Evolutionary conservation across 1,140 invertebrate species (phyloP).

Genomic region (Stegodyphus dumicola): DNA sequence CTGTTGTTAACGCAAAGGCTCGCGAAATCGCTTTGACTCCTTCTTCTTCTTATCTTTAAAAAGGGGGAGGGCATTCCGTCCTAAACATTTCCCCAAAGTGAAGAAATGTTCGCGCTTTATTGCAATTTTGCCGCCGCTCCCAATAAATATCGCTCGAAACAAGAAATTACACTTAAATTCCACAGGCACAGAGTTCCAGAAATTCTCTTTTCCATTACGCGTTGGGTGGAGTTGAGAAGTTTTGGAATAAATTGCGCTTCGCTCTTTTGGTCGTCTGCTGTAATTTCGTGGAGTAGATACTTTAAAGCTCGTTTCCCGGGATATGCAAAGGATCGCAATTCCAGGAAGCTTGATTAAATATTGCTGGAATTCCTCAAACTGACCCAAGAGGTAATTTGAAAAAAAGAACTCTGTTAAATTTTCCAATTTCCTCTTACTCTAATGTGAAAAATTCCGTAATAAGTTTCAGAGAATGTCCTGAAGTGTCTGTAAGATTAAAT

Average conservation of each 20-base stretch:
- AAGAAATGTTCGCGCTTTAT: constrained; percentile 58
- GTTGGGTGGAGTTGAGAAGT: constrained; percentile 54
- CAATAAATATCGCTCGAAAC: constrained; percentile 59
- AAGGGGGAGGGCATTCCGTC: constrained; percentile 40
- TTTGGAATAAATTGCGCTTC: constrained; percentile 53
- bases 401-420: background rate
- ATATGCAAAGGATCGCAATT: constrained; percentile 55
- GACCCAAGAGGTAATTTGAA: constrained; percentile 13
- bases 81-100: constrained; percentile 53
- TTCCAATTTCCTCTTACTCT: background rate
- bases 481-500: too few relatives aligned
- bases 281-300: constrained; percentile 50
- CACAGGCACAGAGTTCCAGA: constrained; percentile 49
- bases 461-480: too few relatives aligned
- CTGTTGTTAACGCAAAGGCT: constrained; percentile 56
- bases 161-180: constrained; percentile 61
- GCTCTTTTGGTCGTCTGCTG: constrained; percentile 37
- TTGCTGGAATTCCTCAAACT: constrained; percentile 18
- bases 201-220: constrained; percentile 59
- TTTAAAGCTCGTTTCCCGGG: constrained; percentile 52
- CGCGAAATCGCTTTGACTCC: constrained; percentile 45
- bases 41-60: constrained; percentile 56
- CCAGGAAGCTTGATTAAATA: constrained; percentile 47
- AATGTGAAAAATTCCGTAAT: too few relatives aligned
- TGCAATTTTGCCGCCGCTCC: constrained; percentile 58